Evolutionary conservation across 2,113 vertebrate genomes (phyloP).

Genomic region (Aegotheles bennettii): DNA sequence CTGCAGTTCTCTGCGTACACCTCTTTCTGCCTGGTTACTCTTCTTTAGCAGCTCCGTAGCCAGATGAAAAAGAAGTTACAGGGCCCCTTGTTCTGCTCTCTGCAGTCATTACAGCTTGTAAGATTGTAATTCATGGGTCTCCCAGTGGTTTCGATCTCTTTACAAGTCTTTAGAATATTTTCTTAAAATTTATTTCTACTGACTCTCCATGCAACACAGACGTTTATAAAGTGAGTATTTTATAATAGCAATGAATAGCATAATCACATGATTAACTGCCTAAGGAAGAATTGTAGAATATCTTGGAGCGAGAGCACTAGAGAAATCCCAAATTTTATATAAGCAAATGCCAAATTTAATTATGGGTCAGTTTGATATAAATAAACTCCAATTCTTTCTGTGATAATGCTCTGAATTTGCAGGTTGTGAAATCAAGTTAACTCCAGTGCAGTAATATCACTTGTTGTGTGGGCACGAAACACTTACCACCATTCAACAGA

Average conservation of each 20-base stretch:
- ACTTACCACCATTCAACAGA: background rate
- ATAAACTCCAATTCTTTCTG: background rate
- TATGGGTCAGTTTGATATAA: background rate
- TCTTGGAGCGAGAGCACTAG: background rate
- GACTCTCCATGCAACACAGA: background rate
- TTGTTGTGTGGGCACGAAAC: background rate
- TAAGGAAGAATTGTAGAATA: background rate
- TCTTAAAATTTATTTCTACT: background rate
- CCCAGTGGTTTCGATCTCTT: background rate
- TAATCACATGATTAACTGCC: background rate
- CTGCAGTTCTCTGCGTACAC: background rate
- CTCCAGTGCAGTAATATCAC: background rate
- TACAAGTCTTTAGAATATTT: background rate
- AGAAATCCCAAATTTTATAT: background rate
- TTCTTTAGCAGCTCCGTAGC: background rate
- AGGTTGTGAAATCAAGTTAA: background rate
- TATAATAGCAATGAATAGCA: background rate
- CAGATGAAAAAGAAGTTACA: background rate
- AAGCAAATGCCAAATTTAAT: background rate
- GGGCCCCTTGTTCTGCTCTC: background rate
- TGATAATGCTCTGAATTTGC: background rate
- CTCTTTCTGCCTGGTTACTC: background rate
- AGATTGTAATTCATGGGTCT: background rate
- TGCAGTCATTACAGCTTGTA: background rate
- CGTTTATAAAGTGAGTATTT: background rate